These are phyloP conservation scores for Sceliomorpha sp. DNA, from an alignment of 2,888 invertebrate species.

Conservation along the genomic window DNA sequence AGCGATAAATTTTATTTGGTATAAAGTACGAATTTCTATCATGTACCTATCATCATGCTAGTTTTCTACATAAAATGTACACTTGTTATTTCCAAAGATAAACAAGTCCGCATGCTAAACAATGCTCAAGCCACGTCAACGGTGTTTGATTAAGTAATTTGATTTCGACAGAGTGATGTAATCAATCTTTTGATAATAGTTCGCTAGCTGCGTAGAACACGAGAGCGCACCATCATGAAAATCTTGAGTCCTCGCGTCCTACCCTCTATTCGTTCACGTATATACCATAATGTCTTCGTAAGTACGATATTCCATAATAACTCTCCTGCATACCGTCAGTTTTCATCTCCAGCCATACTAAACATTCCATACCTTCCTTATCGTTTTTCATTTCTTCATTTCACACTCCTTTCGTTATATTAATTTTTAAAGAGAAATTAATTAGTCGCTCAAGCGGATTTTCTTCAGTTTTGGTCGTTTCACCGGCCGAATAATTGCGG, in stretches of 20 bases:
- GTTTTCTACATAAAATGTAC: conserved; percentile 19
- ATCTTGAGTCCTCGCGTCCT: conserved; percentile 30
- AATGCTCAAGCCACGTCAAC: conserved; percentile 24
- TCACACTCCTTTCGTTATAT: conserved; percentile 22
- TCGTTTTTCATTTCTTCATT: conserved; percentile 47
- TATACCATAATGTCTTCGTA: conserved; percentile 56
- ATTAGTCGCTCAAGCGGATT: too few species aligned
- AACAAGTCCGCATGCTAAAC: conserved; percentile 19
- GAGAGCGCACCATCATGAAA: conserved; percentile 31
- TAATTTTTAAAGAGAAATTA: conserved; percentile 35
- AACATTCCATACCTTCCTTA: conserved; percentile 51
- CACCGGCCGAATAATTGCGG: too few species aligned
- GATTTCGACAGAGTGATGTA: conserved; percentile 51
- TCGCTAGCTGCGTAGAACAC: conserved; percentile 29
- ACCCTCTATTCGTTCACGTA: conserved; percentile 34
- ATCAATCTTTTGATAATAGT: conserved; percentile 55
- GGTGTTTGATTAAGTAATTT: conserved; percentile 39
- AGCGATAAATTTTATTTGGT: too few species aligned
- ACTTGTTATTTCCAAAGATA: conserved; percentile 24
- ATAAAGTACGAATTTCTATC: too few species aligned
- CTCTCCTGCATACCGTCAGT: conserved; percentile 47
- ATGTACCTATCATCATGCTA: too few species aligned
- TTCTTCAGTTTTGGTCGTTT: too few species aligned
- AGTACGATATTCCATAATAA: conserved; percentile 61
- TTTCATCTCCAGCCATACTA: conserved; percentile 63